Evolutionary conservation across 1,140 invertebrate species (phyloP).

Genomic region (Micrasema longulum): DNA sequence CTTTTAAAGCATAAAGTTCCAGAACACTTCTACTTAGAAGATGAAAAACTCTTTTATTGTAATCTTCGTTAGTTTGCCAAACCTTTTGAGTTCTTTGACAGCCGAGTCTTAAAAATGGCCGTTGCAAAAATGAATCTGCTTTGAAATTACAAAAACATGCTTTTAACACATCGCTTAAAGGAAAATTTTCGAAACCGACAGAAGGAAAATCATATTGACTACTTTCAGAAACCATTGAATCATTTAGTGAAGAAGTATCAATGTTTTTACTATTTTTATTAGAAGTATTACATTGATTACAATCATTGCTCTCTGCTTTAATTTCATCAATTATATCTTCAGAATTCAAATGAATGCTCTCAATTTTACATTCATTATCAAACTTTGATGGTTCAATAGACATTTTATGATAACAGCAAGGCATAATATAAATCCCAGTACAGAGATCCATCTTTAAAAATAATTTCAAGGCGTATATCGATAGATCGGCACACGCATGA

Average conservation of each 20-base stretch:
- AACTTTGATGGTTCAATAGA: neutral
- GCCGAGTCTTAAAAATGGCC: constrained; percentile 48
- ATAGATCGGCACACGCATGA: constrained; percentile 88
- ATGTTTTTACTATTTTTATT: neutral
- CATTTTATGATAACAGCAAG: constrained; percentile 90
- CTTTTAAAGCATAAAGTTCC: constrained; percentile 45
- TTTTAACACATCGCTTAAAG: constrained; percentile 38
- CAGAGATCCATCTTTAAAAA: constrained; percentile 74
- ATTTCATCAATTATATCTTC: too few species aligned
- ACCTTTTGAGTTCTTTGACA: constrained; percentile 36
- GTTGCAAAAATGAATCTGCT: constrained; percentile 31
- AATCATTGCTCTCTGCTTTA: too few species aligned
- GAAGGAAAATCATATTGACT: neutral
- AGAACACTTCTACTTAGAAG: constrained; percentile 48
- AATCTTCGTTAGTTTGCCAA: constrained; percentile 30
- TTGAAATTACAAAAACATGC: constrained; percentile 13
- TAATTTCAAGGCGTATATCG: constrained; percentile 77
- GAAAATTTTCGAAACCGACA: constrained; percentile 43
- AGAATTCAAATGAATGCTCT: neutral
- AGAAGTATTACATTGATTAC: too few species aligned
- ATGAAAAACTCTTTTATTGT: constrained; percentile 39
- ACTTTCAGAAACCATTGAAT: neutral
- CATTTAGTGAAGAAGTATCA: neutral
- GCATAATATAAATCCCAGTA: constrained; percentile 76
- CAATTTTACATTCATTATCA: neutral